These are phyloP conservation scores for Globia sparganii DNA, from an alignment of 2,888 invertebrate species.

Conservation along the genomic window DNA sequence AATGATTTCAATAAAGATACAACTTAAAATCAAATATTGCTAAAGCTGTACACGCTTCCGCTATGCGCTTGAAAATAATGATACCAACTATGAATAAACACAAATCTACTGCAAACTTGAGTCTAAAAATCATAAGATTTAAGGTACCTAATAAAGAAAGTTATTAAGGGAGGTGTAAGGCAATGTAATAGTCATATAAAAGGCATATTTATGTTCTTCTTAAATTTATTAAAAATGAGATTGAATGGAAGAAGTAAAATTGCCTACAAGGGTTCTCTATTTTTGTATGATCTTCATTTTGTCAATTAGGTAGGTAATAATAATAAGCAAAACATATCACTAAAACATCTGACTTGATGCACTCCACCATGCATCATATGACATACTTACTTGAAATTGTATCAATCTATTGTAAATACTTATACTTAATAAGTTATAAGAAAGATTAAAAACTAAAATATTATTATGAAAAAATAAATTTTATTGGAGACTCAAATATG, in stretches of 20 bases:
- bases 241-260: conserved; percentile 38
- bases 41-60: conserved; percentile 44
- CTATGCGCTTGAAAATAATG: conserved; percentile 41
- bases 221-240: conserved; percentile 21
- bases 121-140: not conserved
- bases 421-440: not conserved
- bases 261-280: conserved; percentile 70
- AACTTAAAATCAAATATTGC: not conserved
- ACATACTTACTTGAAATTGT: conserved; percentile 9
- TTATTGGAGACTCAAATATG: not conserved
- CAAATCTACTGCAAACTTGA: conserved; percentile 10
- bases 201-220: conserved; percentile 2
- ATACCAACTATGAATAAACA: not conserved
- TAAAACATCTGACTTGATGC: conserved; percentile 34
- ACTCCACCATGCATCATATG: conserved; percentile 13
- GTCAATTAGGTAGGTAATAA: conserved; percentile 77
- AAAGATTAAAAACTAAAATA: not conserved
- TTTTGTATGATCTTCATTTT: conserved; percentile 75
- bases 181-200: not conserved
- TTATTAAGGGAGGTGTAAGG: not conserved
- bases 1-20: not conserved
- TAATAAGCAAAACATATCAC: conserved; percentile 77
- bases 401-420: conserved; percentile 1
- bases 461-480: not conserved
- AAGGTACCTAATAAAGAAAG: conserved; percentile 4